These are phyloP conservation scores for Leptinotarsa lineolata DNA, from an alignment of 1,140 invertebrate genomes.

Conservation along the genomic window DNA sequence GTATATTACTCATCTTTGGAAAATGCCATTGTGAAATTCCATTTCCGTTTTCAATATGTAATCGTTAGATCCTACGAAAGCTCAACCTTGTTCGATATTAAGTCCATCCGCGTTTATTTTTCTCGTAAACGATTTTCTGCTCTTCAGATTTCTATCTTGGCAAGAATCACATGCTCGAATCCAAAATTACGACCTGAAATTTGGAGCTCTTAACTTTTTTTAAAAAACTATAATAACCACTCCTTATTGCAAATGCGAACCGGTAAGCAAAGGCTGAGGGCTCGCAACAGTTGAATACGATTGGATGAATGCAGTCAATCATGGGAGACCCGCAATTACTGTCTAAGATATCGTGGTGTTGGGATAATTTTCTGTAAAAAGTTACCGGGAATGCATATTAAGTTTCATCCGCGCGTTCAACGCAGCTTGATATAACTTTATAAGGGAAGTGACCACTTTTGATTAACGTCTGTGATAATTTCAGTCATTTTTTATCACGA, in stretches of 20 bases:
- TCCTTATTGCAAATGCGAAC: slow-evolving; percentile 36
- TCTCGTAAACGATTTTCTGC: background rate
- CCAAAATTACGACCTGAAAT: slow-evolving; percentile 23
- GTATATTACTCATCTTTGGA: no score
- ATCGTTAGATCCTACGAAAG: background rate
- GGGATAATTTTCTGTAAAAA: slow-evolving; percentile 23
- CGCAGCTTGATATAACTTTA: slow-evolving; percentile 14
- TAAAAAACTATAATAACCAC: slow-evolving; percentile 38
- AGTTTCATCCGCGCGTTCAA: background rate
- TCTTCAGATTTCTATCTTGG: slow-evolving; percentile 4
- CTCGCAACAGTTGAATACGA: slow-evolving; percentile 10
- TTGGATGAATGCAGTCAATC: slow-evolving; percentile 25
- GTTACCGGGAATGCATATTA: slow-evolving; percentile 13
- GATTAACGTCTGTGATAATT: background rate
- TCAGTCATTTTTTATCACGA: no score
- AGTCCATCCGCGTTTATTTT: background rate
- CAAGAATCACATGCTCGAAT: slow-evolving; percentile 16
- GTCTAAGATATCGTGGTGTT: slow-evolving; percentile 23
- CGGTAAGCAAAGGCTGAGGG: slow-evolving; percentile 24
- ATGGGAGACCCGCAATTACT: slow-evolving; percentile 21
- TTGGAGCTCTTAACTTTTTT: slow-evolving; percentile 38
- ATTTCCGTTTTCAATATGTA: background rate
- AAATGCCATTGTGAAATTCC: background rate
- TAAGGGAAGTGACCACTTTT: background rate
- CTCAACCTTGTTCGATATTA: background rate